These are phyloP conservation scores for Drosophila murphyi DNA, from an alignment of 1,140 invertebrate species.

Conservation along the genomic window DNA sequence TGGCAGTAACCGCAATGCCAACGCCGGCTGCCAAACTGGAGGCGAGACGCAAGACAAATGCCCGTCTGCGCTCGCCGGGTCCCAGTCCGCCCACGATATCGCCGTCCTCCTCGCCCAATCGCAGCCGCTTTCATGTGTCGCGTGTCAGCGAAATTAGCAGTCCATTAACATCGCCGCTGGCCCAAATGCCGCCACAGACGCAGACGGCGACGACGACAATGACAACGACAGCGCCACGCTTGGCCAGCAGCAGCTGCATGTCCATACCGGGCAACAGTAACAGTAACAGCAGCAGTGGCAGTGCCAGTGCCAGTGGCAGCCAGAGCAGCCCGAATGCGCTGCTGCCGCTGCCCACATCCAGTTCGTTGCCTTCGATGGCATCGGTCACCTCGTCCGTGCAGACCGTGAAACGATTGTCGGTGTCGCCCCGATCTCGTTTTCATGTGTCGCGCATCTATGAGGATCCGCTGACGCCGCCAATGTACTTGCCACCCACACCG, in stretches of 20 bases:
- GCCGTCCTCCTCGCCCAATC: constrained; percentile 88
- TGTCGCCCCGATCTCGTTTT: constrained; percentile 77
- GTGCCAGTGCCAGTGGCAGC: constrained; percentile 35
- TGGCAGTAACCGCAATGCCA: constrained; percentile 66
- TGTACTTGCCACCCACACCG: constrained; percentile 74
- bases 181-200: constrained; percentile 57
- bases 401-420: constrained; percentile 72
- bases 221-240: constrained; percentile 43
- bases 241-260: constrained; percentile 73
- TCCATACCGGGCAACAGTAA: constrained; percentile 63
- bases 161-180: constrained; percentile 73
- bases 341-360: constrained; percentile 68
- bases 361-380: constrained; percentile 79
- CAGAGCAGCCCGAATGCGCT: constrained; percentile 48
- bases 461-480: constrained; percentile 77
- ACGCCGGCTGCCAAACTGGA: constrained; percentile 79
- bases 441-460: constrained; percentile 80
- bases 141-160: constrained; percentile 85
- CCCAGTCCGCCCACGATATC: constrained; percentile 89
- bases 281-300: constrained; percentile 2
- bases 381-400: constrained; percentile 77
- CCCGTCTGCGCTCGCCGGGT: constrained; percentile 88
- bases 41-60: constrained; percentile 85
- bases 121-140: constrained; percentile 87
- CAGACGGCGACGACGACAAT: constrained; percentile 25